A percentile compares a stretch with the other conserved stretches of the same genome.
Evolutionary conservation across 2,888 invertebrate genomes (phyloP).

Genomic region (Agonum fuliginosum): DNA sequence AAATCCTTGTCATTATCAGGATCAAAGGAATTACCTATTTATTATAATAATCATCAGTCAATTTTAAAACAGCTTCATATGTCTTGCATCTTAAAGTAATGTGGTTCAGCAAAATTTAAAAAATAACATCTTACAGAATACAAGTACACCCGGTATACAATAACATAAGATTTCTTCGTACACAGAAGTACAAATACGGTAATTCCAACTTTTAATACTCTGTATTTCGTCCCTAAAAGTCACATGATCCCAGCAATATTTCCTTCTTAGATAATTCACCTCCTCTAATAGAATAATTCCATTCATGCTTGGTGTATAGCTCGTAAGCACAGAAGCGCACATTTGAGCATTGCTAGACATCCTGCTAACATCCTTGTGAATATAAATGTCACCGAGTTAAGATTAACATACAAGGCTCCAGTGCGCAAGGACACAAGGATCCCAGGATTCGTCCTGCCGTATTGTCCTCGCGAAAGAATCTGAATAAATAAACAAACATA

Average conservation of each 20-base stretch:
- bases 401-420: conserved; percentile 42
- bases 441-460: not conserved
- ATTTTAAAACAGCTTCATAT: too few relatives aligned
- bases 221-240: too few relatives aligned
- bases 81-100: too few relatives aligned
- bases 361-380: conserved; percentile 49
- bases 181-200: too few relatives aligned
- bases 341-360: conserved; percentile 40
- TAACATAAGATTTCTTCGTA: too few relatives aligned
- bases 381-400: conserved; percentile 53
- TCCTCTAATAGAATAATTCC: conserved; percentile 27
- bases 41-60: too few relatives aligned
- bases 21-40: too few relatives aligned
- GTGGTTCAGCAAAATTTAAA: too few relatives aligned
- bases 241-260: not conserved
- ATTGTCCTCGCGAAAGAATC: not conserved
- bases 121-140: too few relatives aligned
- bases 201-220: too few relatives aligned
- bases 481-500: not conserved
- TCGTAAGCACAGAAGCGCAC: not conserved
- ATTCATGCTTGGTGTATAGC: conserved; percentile 9
- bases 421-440: not conserved
- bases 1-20: too few relatives aligned
- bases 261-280: not conserved
- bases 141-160: too few relatives aligned